phyloP scores from a whole-genome alignment of 92 coral and sea anemone genomes.

The Pocillopora meandrina region DNA sequence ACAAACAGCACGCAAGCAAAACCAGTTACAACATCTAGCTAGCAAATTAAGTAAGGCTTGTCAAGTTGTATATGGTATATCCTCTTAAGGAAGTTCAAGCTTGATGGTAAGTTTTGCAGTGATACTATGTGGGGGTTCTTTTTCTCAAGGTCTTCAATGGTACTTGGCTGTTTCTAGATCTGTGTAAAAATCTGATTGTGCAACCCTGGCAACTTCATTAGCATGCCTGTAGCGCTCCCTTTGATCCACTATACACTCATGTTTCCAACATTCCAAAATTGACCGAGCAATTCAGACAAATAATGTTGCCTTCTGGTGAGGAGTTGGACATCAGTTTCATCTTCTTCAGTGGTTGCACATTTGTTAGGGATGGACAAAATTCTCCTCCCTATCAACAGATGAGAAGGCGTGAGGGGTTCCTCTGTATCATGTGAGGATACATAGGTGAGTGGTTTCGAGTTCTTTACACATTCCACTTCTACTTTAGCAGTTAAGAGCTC shows the following conservation, averaged over 20 bases:
- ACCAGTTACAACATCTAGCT: background rate
- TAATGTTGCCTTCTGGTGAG: no score
- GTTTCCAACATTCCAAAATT: background rate
- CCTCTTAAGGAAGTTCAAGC: conserved; percentile 1
- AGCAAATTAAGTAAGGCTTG: conserved; percentile 22
- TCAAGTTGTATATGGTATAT: conserved; percentile 46
- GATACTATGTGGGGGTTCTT: conserved; percentile 36
- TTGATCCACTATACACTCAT: background rate
- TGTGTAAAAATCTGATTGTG: background rate
- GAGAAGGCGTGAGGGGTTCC: background rate
- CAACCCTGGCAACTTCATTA: background rate
- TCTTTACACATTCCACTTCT: background rate
- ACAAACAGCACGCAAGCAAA: conserved; percentile 4
- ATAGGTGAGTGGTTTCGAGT: background rate
- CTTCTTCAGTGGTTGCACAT: no score
- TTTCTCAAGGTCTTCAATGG: conserved; percentile 29
- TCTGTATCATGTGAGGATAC: background rate
- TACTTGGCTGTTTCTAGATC: conserved; percentile 4
- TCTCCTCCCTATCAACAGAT: no score
- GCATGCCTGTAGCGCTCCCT: background rate
- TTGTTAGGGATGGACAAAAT: no score
- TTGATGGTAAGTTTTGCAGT: background rate
- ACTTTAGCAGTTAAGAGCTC: background rate
- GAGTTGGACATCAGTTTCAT: no score
- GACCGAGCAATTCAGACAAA: background rate